phyloP scores from a whole-genome alignment of 2,888 invertebrate genomes.

The Tetanocera ferruginea region DNA sequence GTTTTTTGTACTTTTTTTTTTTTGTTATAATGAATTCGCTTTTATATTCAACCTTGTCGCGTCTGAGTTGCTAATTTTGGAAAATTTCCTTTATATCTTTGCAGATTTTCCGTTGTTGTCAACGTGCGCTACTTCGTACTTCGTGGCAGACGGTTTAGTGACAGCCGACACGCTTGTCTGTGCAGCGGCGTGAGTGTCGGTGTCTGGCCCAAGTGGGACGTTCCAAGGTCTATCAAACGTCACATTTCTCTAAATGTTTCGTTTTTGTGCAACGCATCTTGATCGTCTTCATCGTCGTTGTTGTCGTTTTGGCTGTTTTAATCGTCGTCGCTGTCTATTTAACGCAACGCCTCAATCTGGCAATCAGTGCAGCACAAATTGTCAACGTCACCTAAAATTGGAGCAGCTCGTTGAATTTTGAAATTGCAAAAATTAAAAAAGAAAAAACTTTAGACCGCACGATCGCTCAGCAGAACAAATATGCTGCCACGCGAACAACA shows the following conservation, averaged over 20 bases:
- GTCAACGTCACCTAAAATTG: slow-evolving; percentile 22
- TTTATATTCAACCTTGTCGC: slow-evolving; percentile 20
- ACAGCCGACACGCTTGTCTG: slow-evolving; percentile 7
- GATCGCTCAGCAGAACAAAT: not conserved
- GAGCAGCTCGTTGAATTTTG: slow-evolving; percentile 12
- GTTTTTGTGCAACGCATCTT: not conserved
- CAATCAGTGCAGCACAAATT: not conserved
- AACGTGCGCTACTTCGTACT: not conserved
- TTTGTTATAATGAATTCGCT: not conserved
- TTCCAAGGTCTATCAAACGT: slow-evolving; percentile 15
- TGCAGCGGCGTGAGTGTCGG: not conserved
- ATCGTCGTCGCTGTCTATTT: not conserved
- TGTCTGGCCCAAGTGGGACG: slow-evolving; percentile 21
- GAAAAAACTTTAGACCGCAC: not conserved
- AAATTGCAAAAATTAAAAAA: not conserved
- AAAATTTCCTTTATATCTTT: slow-evolving; percentile 25
- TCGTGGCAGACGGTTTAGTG: not conserved
- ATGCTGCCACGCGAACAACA: slow-evolving; percentile 53
- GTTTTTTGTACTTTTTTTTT: not conserved
- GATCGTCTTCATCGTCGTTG: not conserved
- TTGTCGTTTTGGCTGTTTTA: not conserved
- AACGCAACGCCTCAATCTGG: not conserved
- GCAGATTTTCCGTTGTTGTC: slow-evolving; percentile 35
- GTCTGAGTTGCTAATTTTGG: slow-evolving; percentile 25
- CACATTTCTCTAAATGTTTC: slow-evolving; percentile 9